Base-by-base conservation (phyloP, 2,797 vertebrate species). In the Micrastur ruficollis region DNA sequence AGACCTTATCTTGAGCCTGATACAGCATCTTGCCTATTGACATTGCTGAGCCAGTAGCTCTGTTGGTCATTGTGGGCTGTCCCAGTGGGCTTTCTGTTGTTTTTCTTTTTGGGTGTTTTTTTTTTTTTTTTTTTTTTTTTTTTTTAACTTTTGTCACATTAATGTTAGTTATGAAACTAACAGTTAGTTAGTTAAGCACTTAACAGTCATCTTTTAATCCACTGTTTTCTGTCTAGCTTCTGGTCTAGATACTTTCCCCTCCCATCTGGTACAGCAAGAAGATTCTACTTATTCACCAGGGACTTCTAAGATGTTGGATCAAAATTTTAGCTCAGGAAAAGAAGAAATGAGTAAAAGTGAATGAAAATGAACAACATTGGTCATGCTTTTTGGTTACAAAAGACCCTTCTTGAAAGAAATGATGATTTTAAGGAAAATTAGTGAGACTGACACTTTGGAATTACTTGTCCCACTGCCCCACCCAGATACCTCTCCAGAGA, bases 401-500 rank as follows among this genome's bases (percentile, higher is more conserved):
- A 83, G 36, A 66, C 3, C 1, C 1, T 42, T 71, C n/a, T 89
- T 65, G 16, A 13, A 13, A 89, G 36, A 75, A 81, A 92, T 47
- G 4, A 31, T 2, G 1, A 3, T 55, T 59, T 59, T 46, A 34
- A 23, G 22, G 31, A 81, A 89, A 67, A 86, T 36, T 27, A 58
- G 9, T 49, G 27, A 75, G 14, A 23, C 1, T 2, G 11, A 32
- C 6, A 8, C 79, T 85, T 52, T 63, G 22, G 27, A 81, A 59
- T 26, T 18, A 29, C 14, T 91, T 5, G 7, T 53, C 18, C 14
- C 6, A 5, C 7, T 53, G 32, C 3, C 26, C 14, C 23, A 49
- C 17, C 9, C 63, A 1, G 1, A n/a, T 9, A 46, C 1, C 1
- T 6, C 13, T 68, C 15, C 34, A n/a, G 55, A 46, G 17, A 3